Evolutionary conservation across 2,797 vertebrate species (phyloP), one percentile per base, ranked within the genome.

Genomic region (Macropodus opercularis): DNA sequence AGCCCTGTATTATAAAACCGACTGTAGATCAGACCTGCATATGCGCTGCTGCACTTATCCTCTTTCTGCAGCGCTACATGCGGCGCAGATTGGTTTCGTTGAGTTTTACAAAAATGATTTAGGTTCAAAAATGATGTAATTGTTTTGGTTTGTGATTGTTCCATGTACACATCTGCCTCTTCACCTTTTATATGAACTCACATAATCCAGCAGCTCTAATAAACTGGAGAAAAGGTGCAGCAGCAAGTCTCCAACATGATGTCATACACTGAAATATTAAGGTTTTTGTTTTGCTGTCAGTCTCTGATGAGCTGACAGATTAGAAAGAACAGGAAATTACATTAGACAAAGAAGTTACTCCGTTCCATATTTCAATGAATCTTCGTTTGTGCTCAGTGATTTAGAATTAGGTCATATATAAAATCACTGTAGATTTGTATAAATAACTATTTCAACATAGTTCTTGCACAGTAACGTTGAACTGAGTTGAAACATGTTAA

Each of bases 51-150:
- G 34, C 65, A 75, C 12, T 86, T 65, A 87, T 88, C 82, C 81
- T 79, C 75, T 81, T 81, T 81, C 64, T 69, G 61, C 50, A 36
- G 47, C 3, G 27, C 11, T 44, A 83, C 75, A 81, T 31, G 66
- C 22, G 51, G 34, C 46, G 4, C 41, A 81, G 79, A 90, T 85
- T 83, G 65, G 60, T 82, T 83, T 80, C 72, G 56, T 55, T 1
- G 6, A 72, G 29, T 77, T 71, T 70, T 49, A 21, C 54, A 83
- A 84, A 78, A 72, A 69, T 72, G 81, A 84, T 88, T 87, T 77
- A 18, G 29, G 58, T 60, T 57, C 18, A 12, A 6, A 35, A 47
- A 32, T 65, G 58, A 77, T 66, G 63, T 74, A 50, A 79, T 68
- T 78, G 54, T 65, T 31, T 50, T 13, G 69, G 74, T 73, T 64